A percentile compares a stretch with the other conserved stretches of the same genome.
phyloP scores from a whole-genome alignment of 2,113 vertebrate species.

The Hystrix cristata region DNA sequence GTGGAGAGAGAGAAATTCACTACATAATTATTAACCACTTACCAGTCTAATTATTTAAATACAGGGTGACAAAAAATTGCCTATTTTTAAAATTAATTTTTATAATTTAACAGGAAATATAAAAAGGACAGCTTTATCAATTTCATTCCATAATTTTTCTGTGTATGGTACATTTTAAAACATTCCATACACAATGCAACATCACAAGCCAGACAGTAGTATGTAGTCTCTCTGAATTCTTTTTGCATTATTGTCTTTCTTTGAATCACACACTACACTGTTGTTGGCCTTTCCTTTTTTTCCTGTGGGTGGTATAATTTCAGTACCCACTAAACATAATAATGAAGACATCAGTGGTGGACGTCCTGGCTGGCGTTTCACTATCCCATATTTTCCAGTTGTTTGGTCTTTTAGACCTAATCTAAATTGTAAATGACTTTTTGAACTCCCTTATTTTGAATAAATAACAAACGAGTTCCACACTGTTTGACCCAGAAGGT shows the following conservation, averaged over 20 bases:
- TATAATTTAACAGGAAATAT: too few species aligned
- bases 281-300: neutral
- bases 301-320: neutral
- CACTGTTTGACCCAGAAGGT: neutral
- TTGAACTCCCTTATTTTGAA: neutral
- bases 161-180: too few species aligned
- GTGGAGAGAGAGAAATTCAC: neutral
- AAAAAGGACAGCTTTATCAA: too few species aligned
- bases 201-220: too few species aligned
- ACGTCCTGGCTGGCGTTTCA: neutral
- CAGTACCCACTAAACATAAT: neutral
- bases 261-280: neutral
- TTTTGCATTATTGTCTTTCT: too few species aligned
- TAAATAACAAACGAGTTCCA: neutral
- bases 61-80: too few species aligned
- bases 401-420: neutral
- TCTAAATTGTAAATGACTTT: neutral
- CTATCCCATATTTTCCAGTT: too few species aligned
- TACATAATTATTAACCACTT: neutral
- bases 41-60: too few species aligned
- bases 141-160: too few species aligned
- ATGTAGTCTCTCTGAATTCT: too few species aligned
- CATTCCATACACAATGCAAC: too few species aligned
- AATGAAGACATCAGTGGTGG: neutral
- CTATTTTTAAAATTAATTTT: too few species aligned